A percentile compares a stretch with the other conserved stretches of the same genome.
Evolutionary conservation across 2,888 invertebrate genomes (phyloP).

Genomic region (Polyploca ridens): DNA sequence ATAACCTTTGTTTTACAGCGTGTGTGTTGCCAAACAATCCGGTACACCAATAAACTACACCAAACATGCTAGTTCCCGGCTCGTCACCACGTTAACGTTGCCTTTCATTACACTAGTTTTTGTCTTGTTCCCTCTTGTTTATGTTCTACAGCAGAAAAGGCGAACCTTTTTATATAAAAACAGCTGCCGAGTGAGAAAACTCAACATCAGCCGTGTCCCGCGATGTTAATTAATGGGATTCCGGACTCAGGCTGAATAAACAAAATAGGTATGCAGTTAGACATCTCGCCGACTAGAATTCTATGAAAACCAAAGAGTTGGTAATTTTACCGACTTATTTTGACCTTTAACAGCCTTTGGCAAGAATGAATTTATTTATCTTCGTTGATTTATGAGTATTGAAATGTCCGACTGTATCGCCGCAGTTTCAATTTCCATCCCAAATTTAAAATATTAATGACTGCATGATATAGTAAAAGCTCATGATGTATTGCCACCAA

Average conservation of each 20-base stretch:
- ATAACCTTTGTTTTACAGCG: too few relatives aligned
- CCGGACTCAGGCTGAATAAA: neutral
- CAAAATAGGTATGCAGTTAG: neutral
- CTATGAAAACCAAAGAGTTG: neutral
- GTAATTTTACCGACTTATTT: too few relatives aligned
- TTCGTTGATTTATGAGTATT: neutral
- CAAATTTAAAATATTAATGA: neutral
- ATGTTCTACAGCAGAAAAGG: neutral
- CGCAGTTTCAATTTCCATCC: neutral
- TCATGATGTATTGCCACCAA: neutral
- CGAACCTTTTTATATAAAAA: slow-evolving; percentile 1
- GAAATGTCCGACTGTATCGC: neutral
- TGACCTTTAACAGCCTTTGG: neutral
- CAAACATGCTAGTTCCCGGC: neutral
- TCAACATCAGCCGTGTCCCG: neutral
- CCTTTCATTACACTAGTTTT: neutral
- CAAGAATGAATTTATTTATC: neutral
- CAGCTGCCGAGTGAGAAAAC: neutral
- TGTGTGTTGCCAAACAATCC: neutral
- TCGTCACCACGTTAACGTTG: neutral
- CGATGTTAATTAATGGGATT: neutral
- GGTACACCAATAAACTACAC: neutral
- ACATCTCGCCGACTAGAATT: neutral
- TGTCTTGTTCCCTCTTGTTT: neutral
- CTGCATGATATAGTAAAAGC: neutral